Evolutionary conservation across 2,888 invertebrate genomes (phyloP).

Genomic region (Coremacera marginata): DNA sequence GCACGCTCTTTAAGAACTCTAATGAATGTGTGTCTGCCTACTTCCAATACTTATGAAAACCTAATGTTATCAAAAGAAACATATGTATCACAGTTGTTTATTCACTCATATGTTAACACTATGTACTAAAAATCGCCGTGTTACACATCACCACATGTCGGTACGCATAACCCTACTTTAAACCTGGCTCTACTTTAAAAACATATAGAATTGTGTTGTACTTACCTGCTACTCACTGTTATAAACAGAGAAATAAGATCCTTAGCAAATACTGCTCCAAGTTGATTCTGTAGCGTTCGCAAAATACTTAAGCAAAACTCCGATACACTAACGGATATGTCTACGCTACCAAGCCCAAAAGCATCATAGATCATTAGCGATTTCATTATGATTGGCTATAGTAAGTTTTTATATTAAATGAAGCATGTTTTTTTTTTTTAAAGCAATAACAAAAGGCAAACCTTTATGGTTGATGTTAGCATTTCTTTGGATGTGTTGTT

Average conservation of each 20-base stretch:
- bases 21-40: too few species aligned
- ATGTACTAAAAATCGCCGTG: too few species aligned
- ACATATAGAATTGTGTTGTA: neutral
- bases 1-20: too few species aligned
- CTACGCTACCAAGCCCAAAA: slow-evolving; percentile 62
- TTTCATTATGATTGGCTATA: slow-evolving; percentile 66
- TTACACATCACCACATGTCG: too few species aligned
- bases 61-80: too few species aligned
- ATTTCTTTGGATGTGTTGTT: slow-evolving; percentile 67
- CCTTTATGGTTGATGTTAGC: slow-evolving; percentile 66
- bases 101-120: too few species aligned
- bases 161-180: too few species aligned
- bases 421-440: neutral
- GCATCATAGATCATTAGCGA: slow-evolving; percentile 65
- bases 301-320: slow-evolving; percentile 67
- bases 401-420: neutral
- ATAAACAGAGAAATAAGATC: slow-evolving; percentile 69
- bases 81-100: too few species aligned
- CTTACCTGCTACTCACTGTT: slow-evolving; percentile 64
- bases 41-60: too few species aligned
- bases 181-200: too few species aligned
- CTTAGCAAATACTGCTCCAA: slow-evolving; percentile 65
- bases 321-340: slow-evolving; percentile 63
- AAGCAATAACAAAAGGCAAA: slow-evolving; percentile 40
- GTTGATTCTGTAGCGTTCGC: slow-evolving; percentile 65